A percentile compares a stretch with the other conserved stretches of the same genome.
These are phyloP conservation scores for Enoplosus armatus DNA, from an alignment of 2,797 vertebrate species.

Conservation along the genomic window DNA sequence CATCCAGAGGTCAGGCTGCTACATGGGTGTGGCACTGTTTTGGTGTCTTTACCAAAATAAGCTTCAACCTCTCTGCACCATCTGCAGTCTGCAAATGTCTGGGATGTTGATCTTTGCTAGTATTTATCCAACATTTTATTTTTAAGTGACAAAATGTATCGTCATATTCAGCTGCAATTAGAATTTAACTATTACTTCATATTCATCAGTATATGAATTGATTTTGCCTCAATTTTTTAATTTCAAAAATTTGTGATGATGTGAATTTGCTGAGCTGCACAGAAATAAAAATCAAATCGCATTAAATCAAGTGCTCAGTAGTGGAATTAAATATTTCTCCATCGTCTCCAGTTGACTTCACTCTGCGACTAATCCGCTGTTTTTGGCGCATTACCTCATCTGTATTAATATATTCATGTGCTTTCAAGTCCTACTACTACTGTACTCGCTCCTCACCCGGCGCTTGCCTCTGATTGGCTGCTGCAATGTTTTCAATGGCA, in stretches of 20 bases:
- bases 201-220: not conserved
- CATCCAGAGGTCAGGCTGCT: slow-evolving; percentile 76
- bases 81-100: slow-evolving; percentile 24
- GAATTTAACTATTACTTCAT: not conserved
- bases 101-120: not conserved
- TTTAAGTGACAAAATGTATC: not conserved
- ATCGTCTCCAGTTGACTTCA: slow-evolving; percentile 63
- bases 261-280: slow-evolving; percentile 63
- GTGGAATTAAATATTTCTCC: slow-evolving; percentile 71
- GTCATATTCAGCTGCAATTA: not conserved
- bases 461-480: slow-evolving; percentile 80
- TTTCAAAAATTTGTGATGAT: not conserved
- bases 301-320: slow-evolving; percentile 52
- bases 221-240: not conserved
- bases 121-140: not conserved
- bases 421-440: slow-evolving; percentile 84
- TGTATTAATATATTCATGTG: slow-evolving; percentile 86
- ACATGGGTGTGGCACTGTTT: slow-evolving; percentile 78
- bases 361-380: slow-evolving; percentile 71
- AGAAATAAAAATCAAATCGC: slow-evolving; percentile 38
- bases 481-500: slow-evolving; percentile 83
- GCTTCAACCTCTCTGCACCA: slow-evolving; percentile 14
- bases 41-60: slow-evolving; percentile 34
- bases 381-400: slow-evolving; percentile 87
- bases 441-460: slow-evolving; percentile 73